These are phyloP conservation scores for Metalampra italica DNA, from an alignment of 2,888 invertebrate genomes.

Conservation along the genomic window DNA sequence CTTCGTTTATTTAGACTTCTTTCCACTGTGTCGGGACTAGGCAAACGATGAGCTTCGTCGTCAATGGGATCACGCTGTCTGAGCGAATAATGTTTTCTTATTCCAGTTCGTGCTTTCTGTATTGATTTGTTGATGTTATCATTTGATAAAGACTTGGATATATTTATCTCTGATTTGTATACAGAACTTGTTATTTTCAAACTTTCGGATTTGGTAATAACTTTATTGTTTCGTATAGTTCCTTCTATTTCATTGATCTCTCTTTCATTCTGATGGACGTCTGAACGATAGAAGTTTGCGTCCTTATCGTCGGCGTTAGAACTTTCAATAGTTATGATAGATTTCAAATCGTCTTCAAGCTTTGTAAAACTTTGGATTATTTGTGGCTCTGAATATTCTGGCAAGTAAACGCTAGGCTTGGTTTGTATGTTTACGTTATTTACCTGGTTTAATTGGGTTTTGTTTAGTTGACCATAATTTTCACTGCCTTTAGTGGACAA, in stretches of 20 bases:
- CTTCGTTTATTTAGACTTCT: conserved; percentile 31
- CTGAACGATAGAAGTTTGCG: conserved; percentile 44
- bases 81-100: conserved; percentile 72
- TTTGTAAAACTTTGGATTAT: conserved; percentile 57
- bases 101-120: conserved; percentile 43
- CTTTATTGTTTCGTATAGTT: conserved; percentile 68
- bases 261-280: conserved; percentile 71
- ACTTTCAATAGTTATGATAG: conserved; percentile 67
- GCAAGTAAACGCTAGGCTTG: conserved; percentile 38
- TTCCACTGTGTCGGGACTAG: conserved; percentile 59
- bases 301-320: conserved; percentile 64
- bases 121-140: conserved; percentile 51
- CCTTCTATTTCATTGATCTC: conserved; percentile 75
- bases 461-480: conserved; percentile 61
- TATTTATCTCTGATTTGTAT: conserved; percentile 48
- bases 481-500: conserved; percentile 49
- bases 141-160: conserved; percentile 59
- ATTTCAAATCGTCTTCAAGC: conserved; percentile 70
- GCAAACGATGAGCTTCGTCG: conserved; percentile 53
- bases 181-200: conserved; percentile 46
- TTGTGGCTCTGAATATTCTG: conserved; percentile 54
- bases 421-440: conserved; percentile 33
- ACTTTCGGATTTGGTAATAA: conserved; percentile 68
- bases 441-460: conserved; percentile 36
- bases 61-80: conserved; percentile 67